A percentile compares a stretch with the other conserved stretches of the same genome.
phyloP scores from a whole-genome alignment of 2,797 vertebrate species.

The Halcyon badia region DNA sequence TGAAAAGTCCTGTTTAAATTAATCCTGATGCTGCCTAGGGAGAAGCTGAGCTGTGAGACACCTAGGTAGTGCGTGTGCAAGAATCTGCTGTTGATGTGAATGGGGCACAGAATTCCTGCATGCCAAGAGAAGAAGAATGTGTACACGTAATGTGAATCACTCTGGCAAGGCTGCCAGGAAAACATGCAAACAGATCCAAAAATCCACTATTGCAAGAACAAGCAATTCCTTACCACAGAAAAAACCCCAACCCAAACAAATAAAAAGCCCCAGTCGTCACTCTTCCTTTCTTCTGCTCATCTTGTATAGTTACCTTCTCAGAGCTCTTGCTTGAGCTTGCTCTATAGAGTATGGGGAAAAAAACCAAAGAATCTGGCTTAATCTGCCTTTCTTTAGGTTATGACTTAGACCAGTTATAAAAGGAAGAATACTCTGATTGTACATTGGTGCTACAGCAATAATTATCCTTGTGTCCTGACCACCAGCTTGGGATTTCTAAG shows the following conservation, averaged over 20 bases:
- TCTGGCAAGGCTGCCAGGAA: constrained; percentile 46
- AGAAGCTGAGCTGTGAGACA: neutral
- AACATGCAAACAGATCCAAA: constrained; percentile 17
- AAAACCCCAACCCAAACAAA: neutral
- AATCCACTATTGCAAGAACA: constrained; percentile 40
- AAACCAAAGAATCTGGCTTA: neutral
- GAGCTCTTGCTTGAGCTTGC: neutral
- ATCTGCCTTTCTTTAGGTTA: neutral
- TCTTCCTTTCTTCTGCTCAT: neutral
- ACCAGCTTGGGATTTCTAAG: neutral
- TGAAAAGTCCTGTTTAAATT: neutral
- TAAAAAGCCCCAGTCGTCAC: neutral
- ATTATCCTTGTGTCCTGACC: neutral
- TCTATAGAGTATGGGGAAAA: neutral
- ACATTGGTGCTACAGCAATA: neutral
- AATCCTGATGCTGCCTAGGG: neutral
- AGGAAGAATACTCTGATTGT: neutral
- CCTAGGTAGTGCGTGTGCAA: neutral
- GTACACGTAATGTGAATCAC: neutral
- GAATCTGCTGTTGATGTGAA: neutral
- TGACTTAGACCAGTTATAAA: neutral
- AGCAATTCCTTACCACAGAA: neutral
- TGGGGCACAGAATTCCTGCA: neutral
- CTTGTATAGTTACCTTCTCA: neutral
- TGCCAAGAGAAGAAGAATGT: neutral